Conservation (phyloP, 2,888 invertebrate genomes). For the Bimastos eiseni region DNA sequence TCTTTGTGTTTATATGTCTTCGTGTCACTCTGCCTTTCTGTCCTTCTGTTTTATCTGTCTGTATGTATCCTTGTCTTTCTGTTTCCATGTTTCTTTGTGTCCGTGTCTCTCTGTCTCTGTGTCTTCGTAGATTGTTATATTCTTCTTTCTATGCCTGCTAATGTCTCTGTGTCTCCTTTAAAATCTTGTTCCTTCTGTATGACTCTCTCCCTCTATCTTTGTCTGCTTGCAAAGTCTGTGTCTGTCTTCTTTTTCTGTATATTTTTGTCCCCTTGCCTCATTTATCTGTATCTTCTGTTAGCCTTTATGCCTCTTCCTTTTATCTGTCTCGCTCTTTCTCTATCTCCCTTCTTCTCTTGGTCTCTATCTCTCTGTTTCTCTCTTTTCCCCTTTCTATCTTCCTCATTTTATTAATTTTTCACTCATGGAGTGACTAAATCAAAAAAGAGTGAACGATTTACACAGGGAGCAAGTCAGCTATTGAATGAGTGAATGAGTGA, state of each 20-base stretch:
- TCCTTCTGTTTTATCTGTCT: too few species aligned
- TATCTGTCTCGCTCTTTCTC: not conserved
- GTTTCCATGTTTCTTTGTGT: not conserved
- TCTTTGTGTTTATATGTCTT: too few species aligned
- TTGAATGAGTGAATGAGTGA: not conserved
- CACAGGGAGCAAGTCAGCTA: not conserved
- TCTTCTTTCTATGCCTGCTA: not conserved
- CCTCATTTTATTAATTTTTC: not conserved
- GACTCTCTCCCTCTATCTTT: not conserved
- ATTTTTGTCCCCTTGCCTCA: not conserved
- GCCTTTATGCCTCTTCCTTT: not conserved
- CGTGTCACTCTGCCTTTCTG: too few species aligned
- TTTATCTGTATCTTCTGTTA: not conserved
- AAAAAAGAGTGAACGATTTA: too few species aligned
- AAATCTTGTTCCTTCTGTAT: not conserved
- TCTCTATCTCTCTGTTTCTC: too few species aligned
- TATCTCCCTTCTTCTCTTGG: not conserved
- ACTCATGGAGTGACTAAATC: not conserved
- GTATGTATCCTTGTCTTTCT: too few species aligned
- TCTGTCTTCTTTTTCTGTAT: not conserved
- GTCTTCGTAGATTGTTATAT: not conserved
- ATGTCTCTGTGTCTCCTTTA: not conserved
- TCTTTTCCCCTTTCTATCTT: not conserved
- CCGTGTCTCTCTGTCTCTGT: not conserved
- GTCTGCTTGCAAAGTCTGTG: not conserved